Evolutionary conservation across 1,140 invertebrate species (phyloP).

Genomic region (Lepidostoma basale): DNA sequence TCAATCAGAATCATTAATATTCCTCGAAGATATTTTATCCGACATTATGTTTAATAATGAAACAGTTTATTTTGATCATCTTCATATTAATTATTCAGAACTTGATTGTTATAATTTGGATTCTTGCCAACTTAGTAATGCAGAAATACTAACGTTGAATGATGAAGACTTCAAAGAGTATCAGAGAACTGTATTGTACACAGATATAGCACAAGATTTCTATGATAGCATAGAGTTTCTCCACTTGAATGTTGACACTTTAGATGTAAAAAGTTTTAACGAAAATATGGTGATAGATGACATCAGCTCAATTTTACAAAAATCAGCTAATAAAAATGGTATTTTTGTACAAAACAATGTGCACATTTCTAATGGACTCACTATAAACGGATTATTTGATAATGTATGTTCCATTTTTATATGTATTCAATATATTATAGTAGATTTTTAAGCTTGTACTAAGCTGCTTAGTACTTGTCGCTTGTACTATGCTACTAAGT

Average conservation of each 20-base stretch:
- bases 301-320: conserved; percentile 25
- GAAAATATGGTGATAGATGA: conserved; percentile 25
- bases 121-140: conserved; percentile 45
- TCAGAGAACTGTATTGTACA: conserved; percentile 42
- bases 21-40: conserved; percentile 32
- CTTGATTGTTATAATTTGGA: conserved; percentile 36
- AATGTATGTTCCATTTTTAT: conserved; percentile 22
- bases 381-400: conserved; percentile 28
- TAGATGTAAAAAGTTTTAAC: conserved; percentile 34
- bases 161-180: conserved; percentile 22
- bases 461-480: too few relatives aligned
- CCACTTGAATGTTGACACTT: conserved; percentile 30
- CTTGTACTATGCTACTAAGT: too few relatives aligned
- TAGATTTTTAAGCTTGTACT: too few relatives aligned
- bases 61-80: conserved; percentile 15
- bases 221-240: conserved; percentile 32
- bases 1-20: conserved; percentile 35
- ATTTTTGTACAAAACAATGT: conserved; percentile 34
- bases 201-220: conserved; percentile 28
- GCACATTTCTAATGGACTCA: conserved; percentile 26
- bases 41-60: conserved; percentile 12
- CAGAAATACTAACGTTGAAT: conserved; percentile 30
- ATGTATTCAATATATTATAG: too few relatives aligned
- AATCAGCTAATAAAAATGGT: conserved; percentile 27
- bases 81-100: conserved; percentile 42